Evolutionary conservation across 23 tunicate species (phyloP).

Genomic region (Halocynthia aurantium): DNA sequence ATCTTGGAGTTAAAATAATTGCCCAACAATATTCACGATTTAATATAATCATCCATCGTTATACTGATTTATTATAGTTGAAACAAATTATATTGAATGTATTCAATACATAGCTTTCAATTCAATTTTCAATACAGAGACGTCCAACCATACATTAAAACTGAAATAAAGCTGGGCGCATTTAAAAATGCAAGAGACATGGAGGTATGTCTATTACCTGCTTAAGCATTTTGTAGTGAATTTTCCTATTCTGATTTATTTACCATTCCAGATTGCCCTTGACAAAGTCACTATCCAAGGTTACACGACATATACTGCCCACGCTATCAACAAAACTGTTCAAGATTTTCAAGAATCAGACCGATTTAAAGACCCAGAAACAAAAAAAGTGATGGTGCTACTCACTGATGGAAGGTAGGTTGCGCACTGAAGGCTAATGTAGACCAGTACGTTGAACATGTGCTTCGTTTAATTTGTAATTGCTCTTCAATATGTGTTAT

Average conservation of each 20-base stretch:
- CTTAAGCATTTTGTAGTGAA: not conserved
- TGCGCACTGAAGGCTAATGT: no score
- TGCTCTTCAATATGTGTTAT: no score
- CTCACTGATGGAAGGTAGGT: slow-evolving; percentile 73
- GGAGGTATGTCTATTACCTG: slow-evolving; percentile 23
- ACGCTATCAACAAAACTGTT: slow-evolving; percentile 55
- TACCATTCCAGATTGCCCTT: slow-evolving; percentile 31
- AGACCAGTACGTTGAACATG: no score
- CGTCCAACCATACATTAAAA: slow-evolving; percentile 38
- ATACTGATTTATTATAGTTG: no score
- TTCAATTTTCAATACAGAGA: not conserved
- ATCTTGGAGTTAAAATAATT: no score
- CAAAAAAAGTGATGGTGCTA: slow-evolving; percentile 49
- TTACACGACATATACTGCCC: slow-evolving; percentile 65
- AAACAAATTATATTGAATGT: no score
- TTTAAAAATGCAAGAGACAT: slow-evolving; percentile 34
- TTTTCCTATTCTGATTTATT: not conserved
- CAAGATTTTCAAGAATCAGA: slow-evolving; percentile 39
- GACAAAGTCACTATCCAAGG: slow-evolving; percentile 50
- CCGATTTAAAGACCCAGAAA: slow-evolving; percentile 31
- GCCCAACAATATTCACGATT: no score
- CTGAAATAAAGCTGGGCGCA: slow-evolving; percentile 61
- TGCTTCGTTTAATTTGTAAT: no score
- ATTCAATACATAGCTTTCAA: not conserved
- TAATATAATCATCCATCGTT: not conserved